These are phyloP conservation scores for Smithornis capensis DNA, from an alignment of 2,113 vertebrate genomes.

Conservation along the genomic window DNA sequence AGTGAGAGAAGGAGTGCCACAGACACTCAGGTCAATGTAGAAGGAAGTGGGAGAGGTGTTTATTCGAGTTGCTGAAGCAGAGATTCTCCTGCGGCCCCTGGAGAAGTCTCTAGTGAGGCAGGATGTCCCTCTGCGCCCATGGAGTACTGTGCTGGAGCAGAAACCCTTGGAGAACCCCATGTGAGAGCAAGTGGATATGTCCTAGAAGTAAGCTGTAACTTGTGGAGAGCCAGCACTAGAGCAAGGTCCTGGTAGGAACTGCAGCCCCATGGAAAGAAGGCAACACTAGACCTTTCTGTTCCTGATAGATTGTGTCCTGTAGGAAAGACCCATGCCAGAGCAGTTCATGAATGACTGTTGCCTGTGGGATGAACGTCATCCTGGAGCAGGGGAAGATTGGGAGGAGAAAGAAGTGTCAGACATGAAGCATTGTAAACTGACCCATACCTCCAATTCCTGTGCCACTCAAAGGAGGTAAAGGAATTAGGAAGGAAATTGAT, in stretches of 20 bases:
- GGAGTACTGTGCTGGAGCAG: not conserved
- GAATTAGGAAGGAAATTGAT: not conserved
- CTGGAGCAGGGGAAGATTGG: not conserved
- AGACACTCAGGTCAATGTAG: not conserved
- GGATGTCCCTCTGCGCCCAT: not conserved
- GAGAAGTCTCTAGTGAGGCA: not conserved
- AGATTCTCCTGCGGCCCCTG: not conserved
- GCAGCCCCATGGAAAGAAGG: not conserved
- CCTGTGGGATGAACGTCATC: not conserved
- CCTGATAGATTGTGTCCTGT: not conserved
- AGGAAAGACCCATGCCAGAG: not conserved
- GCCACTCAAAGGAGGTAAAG: not conserved
- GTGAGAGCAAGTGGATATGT: not conserved
- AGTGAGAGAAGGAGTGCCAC: not conserved
- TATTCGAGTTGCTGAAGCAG: not conserved
- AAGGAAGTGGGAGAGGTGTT: not conserved
- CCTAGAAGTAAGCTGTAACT: not conserved
- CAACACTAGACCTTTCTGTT: not conserved
- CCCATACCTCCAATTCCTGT: not conserved
- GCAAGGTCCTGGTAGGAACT: not conserved
- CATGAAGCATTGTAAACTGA: not conserved
- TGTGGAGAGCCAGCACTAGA: not conserved
- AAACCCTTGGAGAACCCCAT: accelerated
- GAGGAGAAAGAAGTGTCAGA: not conserved
- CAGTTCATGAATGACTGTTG: not conserved